Percentiles rank a stretch among this genome's conserved stretches.
Evolutionary conservation across 2,797 vertebrate species (phyloP).

Genomic region (Mionectes olivaceus): DNA sequence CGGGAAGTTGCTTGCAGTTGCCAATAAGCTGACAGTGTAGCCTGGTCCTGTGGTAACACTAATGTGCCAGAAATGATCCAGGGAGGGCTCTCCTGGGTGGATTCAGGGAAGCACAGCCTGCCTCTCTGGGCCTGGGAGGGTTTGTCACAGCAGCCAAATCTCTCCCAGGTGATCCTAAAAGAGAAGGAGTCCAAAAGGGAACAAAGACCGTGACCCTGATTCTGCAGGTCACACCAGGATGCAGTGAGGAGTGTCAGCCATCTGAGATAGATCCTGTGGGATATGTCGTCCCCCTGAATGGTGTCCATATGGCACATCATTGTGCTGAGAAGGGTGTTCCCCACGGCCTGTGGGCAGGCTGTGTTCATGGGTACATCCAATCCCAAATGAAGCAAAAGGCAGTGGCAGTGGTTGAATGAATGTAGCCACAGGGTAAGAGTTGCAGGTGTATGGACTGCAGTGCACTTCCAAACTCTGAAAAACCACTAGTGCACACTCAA

Average conservation of each 20-base stretch:
- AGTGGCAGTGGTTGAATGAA: neutral
- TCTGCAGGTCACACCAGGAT: neutral
- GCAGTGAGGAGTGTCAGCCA: neutral
- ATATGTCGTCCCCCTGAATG: neutral
- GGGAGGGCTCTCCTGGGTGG: neutral
- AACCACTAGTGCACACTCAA: neutral
- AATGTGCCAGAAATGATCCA: neutral
- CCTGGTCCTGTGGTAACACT: neutral
- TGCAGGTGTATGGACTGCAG: accelerated
- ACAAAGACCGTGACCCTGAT: neutral
- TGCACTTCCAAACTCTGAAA: neutral
- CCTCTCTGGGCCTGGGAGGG: accelerated
- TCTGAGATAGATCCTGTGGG: neutral
- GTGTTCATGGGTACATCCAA: neutral
- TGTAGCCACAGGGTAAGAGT: neutral
- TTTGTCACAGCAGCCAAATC: neutral
- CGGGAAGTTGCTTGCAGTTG: constrained; percentile 2
- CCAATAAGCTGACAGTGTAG: neutral
- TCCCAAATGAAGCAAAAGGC: neutral
- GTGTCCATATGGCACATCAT: neutral
- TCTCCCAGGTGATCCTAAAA: neutral
- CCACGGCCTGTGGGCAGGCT: neutral
- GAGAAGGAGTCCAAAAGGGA: neutral
- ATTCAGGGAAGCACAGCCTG: neutral
- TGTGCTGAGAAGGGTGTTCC: neutral